Base-by-base conservation (phyloP, 2,888 invertebrate genomes). In the Polyploca ridens region DNA sequence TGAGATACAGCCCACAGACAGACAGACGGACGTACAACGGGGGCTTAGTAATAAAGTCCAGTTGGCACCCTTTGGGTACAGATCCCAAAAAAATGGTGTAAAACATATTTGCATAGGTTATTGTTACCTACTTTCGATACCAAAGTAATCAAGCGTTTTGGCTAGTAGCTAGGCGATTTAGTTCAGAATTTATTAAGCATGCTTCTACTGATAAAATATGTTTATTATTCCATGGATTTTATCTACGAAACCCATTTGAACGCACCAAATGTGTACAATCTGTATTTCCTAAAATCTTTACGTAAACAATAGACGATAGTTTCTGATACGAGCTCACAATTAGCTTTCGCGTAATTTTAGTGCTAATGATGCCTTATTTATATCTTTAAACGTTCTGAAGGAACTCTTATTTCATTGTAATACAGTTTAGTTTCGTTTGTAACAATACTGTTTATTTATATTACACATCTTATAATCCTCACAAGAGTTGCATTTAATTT, bases 301-400 rank as follows among this genome's bases (percentile, higher is more conserved):
- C 54, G 19, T 54, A 54, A 54, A 54, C 54, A 54, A 19, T 54
- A 54, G 19, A 19, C 54, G 19, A 54, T 54, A 19, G 54, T 8
- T 19, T 54, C 16, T 19, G 54, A 49, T 49, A 49, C 4, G 49
- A 49, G 49, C 49, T 49, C 49, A 13, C 13, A 46, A 46, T n/a
- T 46, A 84, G 84, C 85, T 86, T 74, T 84, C 75, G 73, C 79
- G 69, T 82, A 83, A 83, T 70, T 71, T 68, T 80, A 82, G 77
- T 81, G 81, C 82, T 88, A 85, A 84, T 66, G 77, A 80, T 79
- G 86, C 85, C 84, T 88, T 87, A 85, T 78, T 79, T 78, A 75
- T 71, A 27, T 61, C 19, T 27, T 27, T 61, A 54, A 61, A 69
- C 66, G 67, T 71, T 69, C 67, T 62, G 41, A 64, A 64, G 49